Evolutionary conservation across 1,140 invertebrate genomes (phyloP), one percentile per base, ranked within the genome.

Genomic region (Dendrolimus kikuchii): DNA sequence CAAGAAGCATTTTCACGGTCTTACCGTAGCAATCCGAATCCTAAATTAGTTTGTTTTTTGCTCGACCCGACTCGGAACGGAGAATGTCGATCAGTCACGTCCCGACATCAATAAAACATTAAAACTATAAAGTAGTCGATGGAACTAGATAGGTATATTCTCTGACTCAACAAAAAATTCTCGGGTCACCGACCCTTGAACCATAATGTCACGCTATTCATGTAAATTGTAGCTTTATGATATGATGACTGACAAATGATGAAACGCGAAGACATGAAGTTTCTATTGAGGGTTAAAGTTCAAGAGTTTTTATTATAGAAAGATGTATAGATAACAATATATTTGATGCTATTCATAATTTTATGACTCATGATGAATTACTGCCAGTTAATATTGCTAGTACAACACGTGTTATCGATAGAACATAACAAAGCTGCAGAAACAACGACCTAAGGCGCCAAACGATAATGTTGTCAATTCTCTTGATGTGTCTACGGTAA

Each of bases 11-110:
- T 44, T 74, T 70, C 59, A 74, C 69, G 73, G 69, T 70, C 60
- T 53, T 40, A 59, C 49, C 55, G 56, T 52, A 56, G 56, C 68
- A 74, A 84, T 78, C 74, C 69, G 74, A 79, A 77, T 74, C 71
- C 73, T 70, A 80, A 80, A 83, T 83, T 70, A 76, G 72, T 80
- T 83, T 70, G 73, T 80, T 84, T 84, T 81, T 84, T 81, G 77
- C 75, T 71, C 61, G 58, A 68, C 69, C 63, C 49, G 50, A 60
- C 44, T 51, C 55, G 55, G 53, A 45, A 43, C 52, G 59, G 50
- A 57, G 63, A 74, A 68, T 58, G 63, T 57, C 46, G 51, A 57
- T 43, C 61, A 63, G 62, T 75, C 73, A 76, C 66, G 71, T 69
- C 57, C 57, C 48, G 59, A 44, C 51, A 53, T 61, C 49, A 45